Evolutionary conservation across 2,888 invertebrate genomes (phyloP), one percentile per base, ranked within the genome.

Genomic region (Dicranocentrus wangi): DNA sequence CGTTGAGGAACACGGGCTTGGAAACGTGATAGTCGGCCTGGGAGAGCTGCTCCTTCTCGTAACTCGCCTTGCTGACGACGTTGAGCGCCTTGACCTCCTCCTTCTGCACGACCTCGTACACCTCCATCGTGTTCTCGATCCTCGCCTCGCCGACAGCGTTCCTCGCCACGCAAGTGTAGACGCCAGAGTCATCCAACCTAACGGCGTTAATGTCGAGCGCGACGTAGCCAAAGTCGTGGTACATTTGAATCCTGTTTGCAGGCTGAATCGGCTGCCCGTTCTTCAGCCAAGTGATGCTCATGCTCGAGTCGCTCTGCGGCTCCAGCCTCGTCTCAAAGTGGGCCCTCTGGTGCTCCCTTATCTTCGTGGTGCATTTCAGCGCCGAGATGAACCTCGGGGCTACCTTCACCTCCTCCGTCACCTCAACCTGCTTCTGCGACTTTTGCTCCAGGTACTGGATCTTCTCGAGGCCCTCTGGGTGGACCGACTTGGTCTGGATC

Each of bases 171-270:
- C 94, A 95, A 0, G 96, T 98, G 88, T 99, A 99, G 90, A 96
- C 96, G 65, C 98, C 98, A 47, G 95, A 94, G 89, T 99, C 99
- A 80, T 94, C 92, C 17, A 96, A 93, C 73, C 95, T 96, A 17
- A 96, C 94, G 88, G 97, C 96, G 83, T 97, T 93, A 82, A 99
- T 97, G 88, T 99, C 99, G 87, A 99, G 90, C 47, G 98, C 97
- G 73, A 99, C 97, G 88, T 96, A 98, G 23, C 99, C 99, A 88
- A 99, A 99, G 88, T 99, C 99, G 88, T 97, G 95, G 88, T 97
- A 96, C 27, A 97, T 97, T 88, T 94, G 93, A 90, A 97, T 98
- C 88, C 98, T 39, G 21, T 80, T 84, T 1, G 83, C 81, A 17
- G 93, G 93, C 88, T 93, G 94, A 81, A 99, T 93, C 82, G 95